Base-by-base conservation (phyloP, 2,113 vertebrate species). In the Rutilus rutilus region DNA sequence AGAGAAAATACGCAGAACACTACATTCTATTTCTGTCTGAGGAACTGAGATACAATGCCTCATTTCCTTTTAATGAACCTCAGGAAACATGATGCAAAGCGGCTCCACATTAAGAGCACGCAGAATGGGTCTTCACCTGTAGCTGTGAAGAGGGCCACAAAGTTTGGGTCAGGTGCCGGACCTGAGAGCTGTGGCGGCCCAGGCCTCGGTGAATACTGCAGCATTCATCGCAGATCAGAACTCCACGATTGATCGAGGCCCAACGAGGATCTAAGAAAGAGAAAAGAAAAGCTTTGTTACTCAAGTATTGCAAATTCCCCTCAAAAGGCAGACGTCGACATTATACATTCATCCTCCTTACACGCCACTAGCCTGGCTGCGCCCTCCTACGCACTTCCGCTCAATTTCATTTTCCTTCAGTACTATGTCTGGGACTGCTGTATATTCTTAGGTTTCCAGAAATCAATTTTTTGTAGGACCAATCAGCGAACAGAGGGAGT, bases 121-220 rank as follows among this genome's bases (percentile, higher is more conserved):
- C 69, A 12, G 36, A 5, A 11, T 42, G 69, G 8, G 9, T 5
- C n/a, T 64, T 92, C 92, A 99, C 98, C 98, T 99, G 98, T 85
- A 99, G 94, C 92, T 99, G 93, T 1, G 97, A 97, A 6, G 96
- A 91, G 27, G 98, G 97, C 98, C 98, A 99, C 0, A 95, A 89
- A 0, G 96, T 97, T 78, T 98, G 98, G 79, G 95, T 98, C 89
- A 99, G 96, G 90, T 99, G 98, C 71, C 97, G 95, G 75, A 99
- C 98, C 93, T 99, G 98, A 71, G 98, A 99, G 93, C 98, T 99
- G 87, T 99, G 98, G 19, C 98, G 96, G 9, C 98, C 98, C 88
- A 99, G 91, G 87, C 98, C 99, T 85, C 98, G 95, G 83, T 99
- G 98, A 64, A 99, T 97, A 33, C 98, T 98, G 90, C 98, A 99